phyloP scores from a whole-genome alignment of 2,797 vertebrate genomes.

The Falco columbarius region DNA sequence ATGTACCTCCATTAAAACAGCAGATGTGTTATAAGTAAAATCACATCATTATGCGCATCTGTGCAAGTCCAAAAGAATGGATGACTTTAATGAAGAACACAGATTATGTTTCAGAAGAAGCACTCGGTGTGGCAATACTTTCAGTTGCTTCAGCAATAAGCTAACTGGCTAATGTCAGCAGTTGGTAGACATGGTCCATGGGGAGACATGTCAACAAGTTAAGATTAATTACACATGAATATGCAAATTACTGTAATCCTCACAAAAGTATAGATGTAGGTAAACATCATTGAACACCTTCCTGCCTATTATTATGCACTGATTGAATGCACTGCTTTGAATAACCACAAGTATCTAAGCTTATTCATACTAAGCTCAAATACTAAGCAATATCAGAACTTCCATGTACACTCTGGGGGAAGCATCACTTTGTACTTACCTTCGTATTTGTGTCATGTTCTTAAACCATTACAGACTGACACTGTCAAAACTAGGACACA shows the following conservation, averaged over 20 bases:
- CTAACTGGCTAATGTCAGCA: neutral
- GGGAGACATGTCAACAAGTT: neutral
- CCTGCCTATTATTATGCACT: neutral
- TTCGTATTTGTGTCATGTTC: neutral
- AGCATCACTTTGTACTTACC: neutral
- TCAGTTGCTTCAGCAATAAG: neutral
- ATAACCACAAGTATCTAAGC: neutral
- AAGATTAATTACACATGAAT: neutral
- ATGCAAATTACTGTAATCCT: neutral
- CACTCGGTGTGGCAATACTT: neutral
- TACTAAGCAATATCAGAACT: neutral
- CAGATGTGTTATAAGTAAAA: neutral
- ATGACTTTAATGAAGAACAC: neutral
- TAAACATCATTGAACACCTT: neutral
- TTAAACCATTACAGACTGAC: neutral
- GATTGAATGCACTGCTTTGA: neutral
- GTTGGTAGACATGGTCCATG: neutral
- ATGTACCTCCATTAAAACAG: neutral
- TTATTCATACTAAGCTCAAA: neutral
- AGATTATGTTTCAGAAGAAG: neutral
- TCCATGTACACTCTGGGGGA: neutral
- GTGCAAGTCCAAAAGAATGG: neutral
- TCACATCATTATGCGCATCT: neutral
- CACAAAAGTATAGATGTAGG: neutral
- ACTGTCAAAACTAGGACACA: neutral